phyloP scores from a whole-genome alignment of 1,140 invertebrate species.

The Zeugodacus cucurbitae region DNA sequence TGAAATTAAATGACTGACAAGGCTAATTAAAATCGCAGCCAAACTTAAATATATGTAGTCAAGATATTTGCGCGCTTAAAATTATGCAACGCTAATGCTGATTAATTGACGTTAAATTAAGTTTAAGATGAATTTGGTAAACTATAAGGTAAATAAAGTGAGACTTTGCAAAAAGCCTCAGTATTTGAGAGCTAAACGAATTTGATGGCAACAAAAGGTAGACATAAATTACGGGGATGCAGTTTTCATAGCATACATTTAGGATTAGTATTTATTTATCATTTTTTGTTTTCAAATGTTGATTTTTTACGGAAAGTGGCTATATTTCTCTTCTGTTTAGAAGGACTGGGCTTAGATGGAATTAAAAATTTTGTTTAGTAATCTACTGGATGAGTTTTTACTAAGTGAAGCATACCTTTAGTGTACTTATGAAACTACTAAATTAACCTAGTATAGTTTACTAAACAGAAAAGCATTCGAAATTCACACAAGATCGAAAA shows the following conservation, averaged over 20 bases:
- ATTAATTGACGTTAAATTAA: neutral
- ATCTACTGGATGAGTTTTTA: neutral
- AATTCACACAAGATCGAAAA: neutral
- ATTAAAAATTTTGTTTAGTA: neutral
- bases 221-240: too few species aligned
- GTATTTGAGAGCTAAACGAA: too few species aligned
- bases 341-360: too few species aligned
- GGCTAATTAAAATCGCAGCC: neutral
- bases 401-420: neutral
- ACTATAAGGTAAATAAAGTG: neutral
- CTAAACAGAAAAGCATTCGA: neutral
- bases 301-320: too few species aligned
- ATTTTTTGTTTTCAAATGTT: too few species aligned
- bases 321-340: too few species aligned
- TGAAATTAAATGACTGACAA: neutral
- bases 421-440: neutral
- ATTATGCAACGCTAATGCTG: neutral
- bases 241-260: too few species aligned
- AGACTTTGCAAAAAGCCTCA: too few species aligned
- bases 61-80: neutral
- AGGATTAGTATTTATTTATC: too few species aligned
- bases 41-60: neutral
- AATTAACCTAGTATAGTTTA: neutral
- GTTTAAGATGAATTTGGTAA: neutral
- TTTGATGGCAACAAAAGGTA: too few species aligned